Evolutionary conservation across 2,113 vertebrate genomes (phyloP).

Genomic region (Ciconia stormi): DNA sequence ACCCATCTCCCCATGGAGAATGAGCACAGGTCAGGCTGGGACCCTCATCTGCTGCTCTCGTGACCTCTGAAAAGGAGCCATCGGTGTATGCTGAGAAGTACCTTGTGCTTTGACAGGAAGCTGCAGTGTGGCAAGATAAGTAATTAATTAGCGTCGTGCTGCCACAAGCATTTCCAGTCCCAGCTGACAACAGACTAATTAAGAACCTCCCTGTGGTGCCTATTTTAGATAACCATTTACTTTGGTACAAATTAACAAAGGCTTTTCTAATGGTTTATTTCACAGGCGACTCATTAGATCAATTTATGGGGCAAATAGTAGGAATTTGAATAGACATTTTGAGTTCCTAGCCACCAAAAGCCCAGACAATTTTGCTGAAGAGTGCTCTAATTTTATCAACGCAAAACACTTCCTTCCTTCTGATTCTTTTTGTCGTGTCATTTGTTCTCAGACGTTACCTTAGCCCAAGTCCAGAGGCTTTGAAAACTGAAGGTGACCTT

Average conservation of each 20-base stretch:
- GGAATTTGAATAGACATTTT: constrained; percentile 44
- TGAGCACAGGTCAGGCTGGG: neutral
- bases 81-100: neutral
- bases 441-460: neutral
- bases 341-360: neutral
- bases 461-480: neutral
- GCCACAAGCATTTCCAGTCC: constrained; percentile 62
- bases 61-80: neutral
- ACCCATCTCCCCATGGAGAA: neutral
- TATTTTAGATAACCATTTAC: constrained; percentile 67
- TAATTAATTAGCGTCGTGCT: constrained; percentile 71
- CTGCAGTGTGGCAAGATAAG: constrained; percentile 39
- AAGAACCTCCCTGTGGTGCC: constrained; percentile 67
- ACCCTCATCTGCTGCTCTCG: neutral
- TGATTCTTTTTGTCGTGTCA: neutral
- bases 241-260: constrained; percentile 55
- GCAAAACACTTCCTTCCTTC: neutral
- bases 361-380: neutral
- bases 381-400: neutral
- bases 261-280: constrained; percentile 65
- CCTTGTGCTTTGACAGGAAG: constrained; percentile 43
- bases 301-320: constrained; percentile 32
- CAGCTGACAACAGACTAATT: constrained; percentile 67
- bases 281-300: constrained; percentile 46
- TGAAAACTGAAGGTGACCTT: neutral